phyloP scores from a whole-genome alignment of 2,797 vertebrate species.

The Loris lydekkerianus region DNA sequence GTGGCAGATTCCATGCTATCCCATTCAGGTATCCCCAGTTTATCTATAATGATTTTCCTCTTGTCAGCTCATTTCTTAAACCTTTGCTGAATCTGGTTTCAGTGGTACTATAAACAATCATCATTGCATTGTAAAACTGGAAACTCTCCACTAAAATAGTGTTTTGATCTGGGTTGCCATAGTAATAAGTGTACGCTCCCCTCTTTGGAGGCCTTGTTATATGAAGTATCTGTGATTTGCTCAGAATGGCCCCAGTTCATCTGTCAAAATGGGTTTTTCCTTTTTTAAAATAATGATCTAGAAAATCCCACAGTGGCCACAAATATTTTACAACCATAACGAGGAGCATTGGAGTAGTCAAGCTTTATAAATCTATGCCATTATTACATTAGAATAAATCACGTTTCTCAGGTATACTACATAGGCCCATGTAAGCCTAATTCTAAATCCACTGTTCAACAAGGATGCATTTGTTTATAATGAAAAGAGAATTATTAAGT shows the following conservation, averaged over 20 bases:
- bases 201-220: slow-evolving; percentile 99
- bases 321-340: slow-evolving; percentile 93
- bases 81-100: slow-evolving; percentile 92
- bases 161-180: slow-evolving; percentile 97
- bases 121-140: slow-evolving; percentile 98
- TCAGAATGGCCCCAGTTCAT: slow-evolving; percentile 96
- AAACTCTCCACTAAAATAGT: slow-evolving; percentile 96
- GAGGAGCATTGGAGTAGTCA: slow-evolving; percentile 90
- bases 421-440: slow-evolving; percentile 89
- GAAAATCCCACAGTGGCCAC: slow-evolving; percentile 94
- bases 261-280: slow-evolving; percentile 99
- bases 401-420: slow-evolving; percentile 90
- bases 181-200: slow-evolving; percentile 96
- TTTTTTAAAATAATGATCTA: slow-evolving; percentile 99
- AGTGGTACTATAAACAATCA: slow-evolving; percentile 97
- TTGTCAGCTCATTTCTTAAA: slow-evolving; percentile 93
- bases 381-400: slow-evolving; percentile 94
- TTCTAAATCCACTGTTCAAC: slow-evolving; percentile 88
- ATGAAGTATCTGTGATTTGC: slow-evolving; percentile 96
- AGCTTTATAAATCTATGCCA: slow-evolving; percentile 92
- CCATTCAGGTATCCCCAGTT: slow-evolving; percentile 91
- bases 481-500: slow-evolving; percentile 92
- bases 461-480: slow-evolving; percentile 90
- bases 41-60: slow-evolving; percentile 93
- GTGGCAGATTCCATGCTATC: slow-evolving; percentile 89